phyloP scores from a whole-genome alignment of 2,113 vertebrate genomes.

The Cathartes aura region DNA sequence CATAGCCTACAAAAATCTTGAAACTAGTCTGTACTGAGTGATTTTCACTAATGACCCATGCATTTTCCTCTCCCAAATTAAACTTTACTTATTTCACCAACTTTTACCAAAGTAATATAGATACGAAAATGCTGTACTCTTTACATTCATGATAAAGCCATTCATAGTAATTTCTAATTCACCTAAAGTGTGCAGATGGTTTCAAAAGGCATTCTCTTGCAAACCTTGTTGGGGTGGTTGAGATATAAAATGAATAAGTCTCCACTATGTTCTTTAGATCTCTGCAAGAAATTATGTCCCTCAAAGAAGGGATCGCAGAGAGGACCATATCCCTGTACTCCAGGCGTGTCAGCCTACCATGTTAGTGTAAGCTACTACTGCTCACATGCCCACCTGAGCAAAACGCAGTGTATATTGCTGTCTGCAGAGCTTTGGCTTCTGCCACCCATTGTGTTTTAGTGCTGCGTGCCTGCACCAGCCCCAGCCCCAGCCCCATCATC shows the following conservation, averaged over 20 bases:
- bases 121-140: not conserved
- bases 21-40: not conserved
- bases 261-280: not conserved
- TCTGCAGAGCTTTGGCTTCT: not conserved
- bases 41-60: not conserved
- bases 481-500: not conserved
- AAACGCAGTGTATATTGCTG: accelerated
- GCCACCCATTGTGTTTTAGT: accelerated
- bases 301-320: accelerated
- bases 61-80: not conserved
- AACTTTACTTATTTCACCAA: not conserved
- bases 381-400: not conserved
- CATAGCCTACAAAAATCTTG: not conserved
- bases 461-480: not conserved
- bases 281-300: not conserved
- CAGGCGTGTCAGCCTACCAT: not conserved
- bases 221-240: not conserved
- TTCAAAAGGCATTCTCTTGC: not conserved
- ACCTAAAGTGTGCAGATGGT: not conserved
- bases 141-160: not conserved
- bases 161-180: not conserved
- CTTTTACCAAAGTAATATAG: not conserved
- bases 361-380: not conserved
- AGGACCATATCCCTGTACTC: not conserved
- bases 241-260: not conserved